Base-by-base conservation (phyloP, 2,888 invertebrate genomes). In the Chalcosyrphus nemorum region DNA sequence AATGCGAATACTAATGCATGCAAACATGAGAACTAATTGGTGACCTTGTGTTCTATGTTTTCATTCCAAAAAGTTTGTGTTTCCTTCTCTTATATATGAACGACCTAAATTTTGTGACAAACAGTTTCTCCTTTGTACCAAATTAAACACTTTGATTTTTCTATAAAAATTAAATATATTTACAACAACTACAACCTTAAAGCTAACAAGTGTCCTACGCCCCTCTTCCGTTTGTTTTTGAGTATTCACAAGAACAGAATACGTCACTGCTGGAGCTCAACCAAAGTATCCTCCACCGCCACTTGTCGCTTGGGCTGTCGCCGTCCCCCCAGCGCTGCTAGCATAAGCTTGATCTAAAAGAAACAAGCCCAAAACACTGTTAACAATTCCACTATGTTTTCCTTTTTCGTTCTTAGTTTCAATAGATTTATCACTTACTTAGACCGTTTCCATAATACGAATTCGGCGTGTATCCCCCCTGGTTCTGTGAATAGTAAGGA, bases 311-410 rank as follows among this genome's bases (percentile, higher is more conserved):
- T 80, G 81, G 6, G 86, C 86, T 29, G 81, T 74, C 24, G 87
- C 86, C 43, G 68, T 65, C 2, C 86, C 86, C 5, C 86, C 87
- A 43, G 85, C 86, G 32, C 75, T 81, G 19, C 87, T 86, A 2
- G 86, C 80, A 76, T 54, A 88, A 0, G 86, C 86, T 4, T 81
- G 81, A 75, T 74, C 87, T 87, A 86, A 5, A 87, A 80, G 80
- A 86, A 87, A 80, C 84, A 84, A 50, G 50, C 50, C 84, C 84
- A 84, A 74, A 84, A 84, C 80, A 65, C 84, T 84, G 70, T 72
- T 80, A 63, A 71, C 13, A 68, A 63, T 61, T 29, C 50, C 17
- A 50, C 41, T 24, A 29, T 19, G 19, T 2, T 56, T 13, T 24
- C 4, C 24, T 24, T 24, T n/a, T 27, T 38, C 4, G 2, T 29